A percentile compares a stretch with the other conserved stretches of the same genome.
Evolutionary conservation across 2,888 invertebrate genomes (phyloP).

Genomic region (Reticulitermes lucifugus): DNA sequence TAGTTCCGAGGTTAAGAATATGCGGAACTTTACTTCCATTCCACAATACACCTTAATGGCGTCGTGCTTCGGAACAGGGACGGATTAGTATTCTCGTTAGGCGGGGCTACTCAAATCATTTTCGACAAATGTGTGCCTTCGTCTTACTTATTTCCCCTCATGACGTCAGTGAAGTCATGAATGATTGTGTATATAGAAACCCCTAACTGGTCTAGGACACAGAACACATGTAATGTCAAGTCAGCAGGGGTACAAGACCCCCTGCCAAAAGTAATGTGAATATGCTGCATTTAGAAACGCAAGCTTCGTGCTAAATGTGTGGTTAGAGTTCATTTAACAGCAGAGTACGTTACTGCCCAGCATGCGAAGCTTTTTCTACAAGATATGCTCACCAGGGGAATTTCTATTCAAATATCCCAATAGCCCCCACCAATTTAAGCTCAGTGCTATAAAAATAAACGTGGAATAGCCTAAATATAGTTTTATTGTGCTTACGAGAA

Average conservation of each 20-base stretch:
- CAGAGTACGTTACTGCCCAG: conserved; percentile 39
- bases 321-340: conserved; percentile 42
- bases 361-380: conserved; percentile 5
- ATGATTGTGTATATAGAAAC: background rate
- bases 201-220: background rate
- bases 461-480: conserved; percentile 22
- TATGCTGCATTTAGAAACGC: conserved; percentile 29
- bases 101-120: no score
- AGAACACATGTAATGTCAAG: conserved; percentile 23
- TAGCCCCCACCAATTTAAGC: background rate
- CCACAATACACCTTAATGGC: no score
- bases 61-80: no score
- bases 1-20: no score
- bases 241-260: conserved; percentile 34
- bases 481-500: background rate
- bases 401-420: conserved; percentile 29
- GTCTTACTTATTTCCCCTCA: background rate
- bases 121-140: no score
- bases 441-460: background rate
- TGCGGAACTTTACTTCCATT: no score
- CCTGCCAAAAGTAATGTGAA: conserved; percentile 40
- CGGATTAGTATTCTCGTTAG: no score
- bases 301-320: conserved; percentile 37
- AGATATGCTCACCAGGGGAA: conserved; percentile 13
- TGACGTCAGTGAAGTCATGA: background rate